A percentile compares a stretch with the other conserved stretches of the same genome.
Conservation (phyloP, 2,797 vertebrate genomes). For the Pygocentrus nattereri region DNA sequence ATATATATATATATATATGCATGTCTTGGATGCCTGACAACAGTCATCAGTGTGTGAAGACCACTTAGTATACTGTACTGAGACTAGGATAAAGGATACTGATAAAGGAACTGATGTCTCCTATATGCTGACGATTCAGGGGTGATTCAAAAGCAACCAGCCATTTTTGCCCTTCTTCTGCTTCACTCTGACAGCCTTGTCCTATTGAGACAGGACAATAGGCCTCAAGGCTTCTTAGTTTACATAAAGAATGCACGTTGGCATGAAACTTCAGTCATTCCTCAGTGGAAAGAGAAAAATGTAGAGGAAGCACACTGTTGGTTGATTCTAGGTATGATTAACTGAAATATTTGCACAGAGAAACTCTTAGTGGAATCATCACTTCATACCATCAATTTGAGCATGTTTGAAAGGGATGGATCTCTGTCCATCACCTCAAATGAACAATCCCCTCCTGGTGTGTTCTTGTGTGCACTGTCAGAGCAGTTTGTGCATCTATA, state of each 20-base stretch:
- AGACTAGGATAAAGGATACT: background rate
- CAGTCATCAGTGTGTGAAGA: too few species aligned
- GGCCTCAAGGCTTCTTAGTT: constrained; percentile 21
- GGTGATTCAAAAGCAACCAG: constrained; percentile 9
- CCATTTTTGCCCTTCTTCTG: background rate
- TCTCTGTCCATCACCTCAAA: background rate
- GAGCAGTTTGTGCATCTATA: background rate
- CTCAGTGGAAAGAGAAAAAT: background rate
- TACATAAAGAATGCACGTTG: constrained; percentile 14
- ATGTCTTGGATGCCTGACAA: too few species aligned
- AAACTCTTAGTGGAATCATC: background rate
- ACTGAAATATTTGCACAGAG: background rate
- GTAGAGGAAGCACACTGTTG: background rate
- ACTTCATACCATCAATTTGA: background rate
- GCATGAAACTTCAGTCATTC: constrained; percentile 24
- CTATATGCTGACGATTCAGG: constrained; percentile 6
- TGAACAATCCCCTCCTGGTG: too few species aligned
- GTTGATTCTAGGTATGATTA: background rate
- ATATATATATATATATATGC: too few species aligned
- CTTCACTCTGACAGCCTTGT: constrained; percentile 33
- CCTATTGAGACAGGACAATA: constrained; percentile 14
- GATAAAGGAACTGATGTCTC: background rate
- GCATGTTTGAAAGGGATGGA: background rate
- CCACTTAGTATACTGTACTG: background rate
- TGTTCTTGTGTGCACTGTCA: background rate